A percentile compares a stretch with the other conserved stretches of the same genome.
phyloP scores from a whole-genome alignment of 1,140 invertebrate species.

The Drosophila virilis region DNA sequence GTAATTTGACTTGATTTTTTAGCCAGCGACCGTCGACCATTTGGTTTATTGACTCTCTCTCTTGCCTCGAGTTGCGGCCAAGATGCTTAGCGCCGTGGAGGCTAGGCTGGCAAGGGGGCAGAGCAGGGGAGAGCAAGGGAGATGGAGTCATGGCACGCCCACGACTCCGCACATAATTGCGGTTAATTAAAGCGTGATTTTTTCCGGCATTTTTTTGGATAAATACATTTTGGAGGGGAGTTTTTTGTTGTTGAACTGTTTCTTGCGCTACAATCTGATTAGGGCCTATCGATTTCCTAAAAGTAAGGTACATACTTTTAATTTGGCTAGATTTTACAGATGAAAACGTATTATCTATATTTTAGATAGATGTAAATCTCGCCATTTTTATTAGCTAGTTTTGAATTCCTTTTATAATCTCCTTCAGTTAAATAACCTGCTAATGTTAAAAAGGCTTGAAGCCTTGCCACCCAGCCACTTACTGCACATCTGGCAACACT shows the following conservation, averaged over 20 bases:
- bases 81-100: slow-evolving; percentile 21
- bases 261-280: slow-evolving; percentile 4
- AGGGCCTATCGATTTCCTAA: slow-evolving; percentile 12
- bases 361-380: no score
- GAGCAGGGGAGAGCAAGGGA: neutral
- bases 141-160: slow-evolving; percentile 34
- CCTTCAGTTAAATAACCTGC: no score
- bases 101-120: neutral
- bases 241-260: neutral
- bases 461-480: no score
- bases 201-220: slow-evolving; percentile 32
- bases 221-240: neutral
- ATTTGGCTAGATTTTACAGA: neutral
- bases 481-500: no score
- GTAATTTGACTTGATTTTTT: slow-evolving; percentile 80
- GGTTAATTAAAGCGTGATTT: slow-evolving; percentile 83
- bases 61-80: slow-evolving; percentile 48
- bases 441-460: no score
- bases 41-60: slow-evolving; percentile 71
- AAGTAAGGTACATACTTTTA: neutral
- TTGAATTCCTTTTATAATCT: no score
- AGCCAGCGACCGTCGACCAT: slow-evolving; percentile 38
- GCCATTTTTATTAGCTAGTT: no score
- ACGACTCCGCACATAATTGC: slow-evolving; percentile 81
- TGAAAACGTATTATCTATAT: no score